A percentile compares a stretch with the other conserved stretches of the same genome.
These are phyloP conservation scores for Unio delphinus DNA, from an alignment of 2,888 invertebrate species.

Conservation along the genomic window DNA sequence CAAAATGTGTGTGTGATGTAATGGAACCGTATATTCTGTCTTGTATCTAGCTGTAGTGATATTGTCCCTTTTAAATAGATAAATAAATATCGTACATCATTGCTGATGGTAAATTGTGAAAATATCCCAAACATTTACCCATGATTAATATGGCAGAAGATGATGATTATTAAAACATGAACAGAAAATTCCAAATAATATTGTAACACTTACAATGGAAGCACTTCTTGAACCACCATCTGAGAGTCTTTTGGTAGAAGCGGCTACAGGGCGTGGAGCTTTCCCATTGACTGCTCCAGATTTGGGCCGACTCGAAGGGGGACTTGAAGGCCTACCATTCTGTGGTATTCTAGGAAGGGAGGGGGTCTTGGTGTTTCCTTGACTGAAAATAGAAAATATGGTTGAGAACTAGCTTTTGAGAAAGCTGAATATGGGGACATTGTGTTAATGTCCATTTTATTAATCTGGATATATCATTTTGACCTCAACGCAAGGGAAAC, in stretches of 20 bases:
- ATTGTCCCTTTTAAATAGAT: too few species aligned
- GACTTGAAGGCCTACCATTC: slow-evolving; percentile 52
- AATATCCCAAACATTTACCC: too few species aligned
- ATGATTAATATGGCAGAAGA: too few species aligned
- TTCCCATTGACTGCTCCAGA: slow-evolving; percentile 46
- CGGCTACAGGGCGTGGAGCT: slow-evolving; percentile 27
- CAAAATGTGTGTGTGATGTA: too few species aligned
- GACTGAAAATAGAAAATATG: slow-evolving; percentile 16
- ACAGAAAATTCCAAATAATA: too few species aligned
- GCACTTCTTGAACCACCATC: slow-evolving; percentile 13
- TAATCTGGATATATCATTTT: too few species aligned
- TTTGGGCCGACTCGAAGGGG: slow-evolving; percentile 47
- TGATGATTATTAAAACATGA: too few species aligned
- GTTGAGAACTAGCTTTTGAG: neutral
- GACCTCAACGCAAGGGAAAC: too few species aligned
- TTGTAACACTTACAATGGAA: slow-evolving; percentile 23
- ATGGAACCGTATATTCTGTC: too few species aligned
- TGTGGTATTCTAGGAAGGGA: slow-evolving; percentile 63
- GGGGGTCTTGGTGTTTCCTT: slow-evolving; percentile 40
- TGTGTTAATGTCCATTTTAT: neutral
- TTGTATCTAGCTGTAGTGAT: too few species aligned
- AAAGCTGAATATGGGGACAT: neutral
- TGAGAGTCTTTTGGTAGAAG: slow-evolving; percentile 27
- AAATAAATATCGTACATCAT: too few species aligned
- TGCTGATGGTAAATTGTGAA: too few species aligned